Conservation (phyloP, 92 coral and sea anemone species). For the Muricea muricata region DNA sequence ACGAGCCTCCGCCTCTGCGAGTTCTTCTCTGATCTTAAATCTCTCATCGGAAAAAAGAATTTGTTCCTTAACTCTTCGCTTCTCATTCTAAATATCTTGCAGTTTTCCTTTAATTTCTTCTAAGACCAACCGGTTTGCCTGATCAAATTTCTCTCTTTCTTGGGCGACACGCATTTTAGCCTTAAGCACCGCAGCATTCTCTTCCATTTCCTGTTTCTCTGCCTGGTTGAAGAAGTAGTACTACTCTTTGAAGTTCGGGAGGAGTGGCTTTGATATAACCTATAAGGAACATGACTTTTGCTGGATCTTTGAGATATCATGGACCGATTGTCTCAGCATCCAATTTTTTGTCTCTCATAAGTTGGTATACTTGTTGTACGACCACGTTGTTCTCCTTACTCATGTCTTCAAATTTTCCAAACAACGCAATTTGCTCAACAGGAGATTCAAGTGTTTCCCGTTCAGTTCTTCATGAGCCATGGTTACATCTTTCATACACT, state of each 20-base stretch:
- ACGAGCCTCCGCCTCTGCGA: conserved; percentile 48
- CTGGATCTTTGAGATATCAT: conserved; percentile 17
- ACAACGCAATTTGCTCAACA: conserved; percentile 26
- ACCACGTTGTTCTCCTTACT: conserved; percentile 38
- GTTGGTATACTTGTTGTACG: conserved; percentile 26
- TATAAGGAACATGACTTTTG: conserved; percentile 15
- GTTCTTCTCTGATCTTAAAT: conserved; percentile 38
- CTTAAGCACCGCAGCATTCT: conserved; percentile 49
- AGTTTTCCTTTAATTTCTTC: conserved; percentile 40
- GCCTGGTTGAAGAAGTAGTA: conserved; percentile 23
- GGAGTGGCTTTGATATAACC: not conserved
- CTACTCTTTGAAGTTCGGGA: not conserved
- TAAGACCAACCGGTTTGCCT: conserved; percentile 34
- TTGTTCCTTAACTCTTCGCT: conserved; percentile 48
- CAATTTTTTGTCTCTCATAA: conserved; percentile 23
- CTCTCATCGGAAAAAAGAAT: conserved; percentile 24
- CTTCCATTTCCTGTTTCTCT: conserved; percentile 48
- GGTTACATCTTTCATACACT: conserved; percentile 10
- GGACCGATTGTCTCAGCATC: conserved; percentile 7
- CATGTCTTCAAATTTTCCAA: conserved; percentile 39
- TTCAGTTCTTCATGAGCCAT: conserved; percentile 40
- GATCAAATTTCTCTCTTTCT: conserved; percentile 46
- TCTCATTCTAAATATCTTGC: conserved; percentile 40
- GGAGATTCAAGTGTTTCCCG: not conserved
- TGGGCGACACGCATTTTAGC: conserved; percentile 45